Conservation (phyloP, 2,113 vertebrate genomes). For the Epinephelus lanceolatus region DNA sequence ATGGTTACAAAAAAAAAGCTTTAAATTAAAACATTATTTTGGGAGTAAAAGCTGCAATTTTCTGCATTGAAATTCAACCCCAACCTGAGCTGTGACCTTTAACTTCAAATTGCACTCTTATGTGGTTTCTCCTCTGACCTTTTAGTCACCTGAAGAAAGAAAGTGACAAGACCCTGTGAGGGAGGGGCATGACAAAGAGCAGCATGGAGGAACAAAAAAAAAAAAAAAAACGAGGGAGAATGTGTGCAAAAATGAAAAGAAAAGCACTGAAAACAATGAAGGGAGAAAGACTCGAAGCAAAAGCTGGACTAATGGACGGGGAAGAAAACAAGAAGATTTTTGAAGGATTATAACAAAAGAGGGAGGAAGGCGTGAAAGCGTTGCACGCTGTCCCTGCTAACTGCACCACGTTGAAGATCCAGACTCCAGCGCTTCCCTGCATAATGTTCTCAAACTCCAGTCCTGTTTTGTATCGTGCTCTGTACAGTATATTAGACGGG, state of each 20-base stretch:
- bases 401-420: slow-evolving; percentile 52
- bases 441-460: slow-evolving; percentile 69
- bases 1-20: background rate
- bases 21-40: background rate
- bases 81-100: slow-evolving; percentile 4
- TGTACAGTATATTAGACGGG: slow-evolving; percentile 81
- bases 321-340: slow-evolving; percentile 44
- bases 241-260: slow-evolving; percentile 56
- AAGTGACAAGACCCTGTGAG: slow-evolving; percentile 98
- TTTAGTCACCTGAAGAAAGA: slow-evolving; percentile 98
- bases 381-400: slow-evolving; percentile 62
- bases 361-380: slow-evolving; percentile 51
- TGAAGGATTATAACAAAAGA: slow-evolving; percentile 45
- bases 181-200: slow-evolving; percentile 70
- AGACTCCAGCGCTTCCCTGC: slow-evolving; percentile 70
- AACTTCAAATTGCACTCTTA: background rate
- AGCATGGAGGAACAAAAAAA: slow-evolving; percentile 44
- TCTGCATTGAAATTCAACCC: background rate
- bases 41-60: background rate
- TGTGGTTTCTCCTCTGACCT: slow-evolving; percentile 30
- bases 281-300: slow-evolving; percentile 51
- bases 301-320: slow-evolving; percentile 56
- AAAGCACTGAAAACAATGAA: slow-evolving; percentile 71
- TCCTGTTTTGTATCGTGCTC: slow-evolving; percentile 78
- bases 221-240: slow-evolving; percentile 50